Evolutionary conservation across 1,140 invertebrate genomes (phyloP), one percentile per base, ranked within the genome.

Genomic region (Brachionus angularis): DNA sequence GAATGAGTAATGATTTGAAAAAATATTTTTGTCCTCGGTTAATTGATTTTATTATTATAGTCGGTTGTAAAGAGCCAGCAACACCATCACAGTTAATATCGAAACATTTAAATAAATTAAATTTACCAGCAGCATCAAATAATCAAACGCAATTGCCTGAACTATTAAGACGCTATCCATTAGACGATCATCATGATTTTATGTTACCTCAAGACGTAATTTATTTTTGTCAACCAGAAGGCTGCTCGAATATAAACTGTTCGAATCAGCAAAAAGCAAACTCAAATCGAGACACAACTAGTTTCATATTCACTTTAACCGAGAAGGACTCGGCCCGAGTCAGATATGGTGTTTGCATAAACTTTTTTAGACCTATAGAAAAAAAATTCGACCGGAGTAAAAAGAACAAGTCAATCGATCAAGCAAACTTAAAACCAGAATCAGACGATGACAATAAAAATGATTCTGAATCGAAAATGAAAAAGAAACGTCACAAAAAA

Each of bases 211-310:
- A 93, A 75, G 96, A 98, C 82, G 95, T 99, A 86, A 93, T 97
- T 5, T 96, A 95, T 78, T 99, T 99, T 83, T 99, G 96, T 79
- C 96, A 99, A 82, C 96, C 96, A 0, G 96, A 99, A 84, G 96
- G 96, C 52, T 98, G 95, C 78, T 78, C 91, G 69, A 93, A 88
- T 74, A 88, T 92, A 47, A 92, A 91, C 25, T 90, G 90, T 2
- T 72, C 71, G 10, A 72, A 52, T 62, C 72, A 73, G 44, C n/a
- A 53, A 23, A 55, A 39, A 61, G 61, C 47, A 3, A 89, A 88
- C 47, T 89, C 89, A 47, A 81, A 89, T 23, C 83, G 92, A 62
- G 93, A 97, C 80, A 89, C 91, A 27, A 91, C 90, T 34, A 96
- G 93, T 21, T 99, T 99, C 83, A 93, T 98, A 5, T 99, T 98